Conservation (phyloP, 2,113 vertebrate genomes). For the Gymnorhina tibicen region DNA sequence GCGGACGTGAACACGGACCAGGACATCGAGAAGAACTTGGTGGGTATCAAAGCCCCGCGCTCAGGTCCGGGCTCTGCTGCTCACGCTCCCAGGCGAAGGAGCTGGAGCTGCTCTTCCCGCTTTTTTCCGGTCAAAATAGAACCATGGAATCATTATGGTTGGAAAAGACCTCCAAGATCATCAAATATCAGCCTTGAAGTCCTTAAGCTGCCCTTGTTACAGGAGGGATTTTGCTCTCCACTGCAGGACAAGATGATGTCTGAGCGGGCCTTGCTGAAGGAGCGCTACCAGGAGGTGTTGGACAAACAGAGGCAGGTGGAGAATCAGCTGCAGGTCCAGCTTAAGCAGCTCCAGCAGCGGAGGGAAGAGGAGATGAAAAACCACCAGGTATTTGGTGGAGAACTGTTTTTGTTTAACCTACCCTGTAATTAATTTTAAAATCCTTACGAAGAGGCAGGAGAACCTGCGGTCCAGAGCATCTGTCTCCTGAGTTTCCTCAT, state of each 20-base stretch:
- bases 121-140: background rate
- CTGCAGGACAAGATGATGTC: constrained; percentile 78
- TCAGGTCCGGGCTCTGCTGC: accelerated
- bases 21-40: constrained; percentile 78
- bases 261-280: constrained; percentile 74
- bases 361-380: constrained; percentile 80
- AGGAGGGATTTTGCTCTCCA: background rate
- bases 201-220: too few relatives aligned
- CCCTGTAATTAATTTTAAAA: background rate
- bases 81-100: background rate
- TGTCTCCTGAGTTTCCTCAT: background rate
- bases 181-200: background rate
- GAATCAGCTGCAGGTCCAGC: constrained; percentile 75
- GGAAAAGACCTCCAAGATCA: background rate
- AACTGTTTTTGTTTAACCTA: too few relatives aligned
- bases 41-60: background rate
- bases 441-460: background rate
- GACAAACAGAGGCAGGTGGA: constrained; percentile 79
- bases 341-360: constrained; percentile 75
- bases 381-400: constrained; percentile 72
- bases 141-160: background rate
- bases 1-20: constrained; percentile 70
- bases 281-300: constrained; percentile 76
- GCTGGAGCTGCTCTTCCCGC: background rate
- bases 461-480: accelerated